Base-by-base conservation (phyloP, 2,888 invertebrate genomes). In the Brenthis daphne region DNA sequence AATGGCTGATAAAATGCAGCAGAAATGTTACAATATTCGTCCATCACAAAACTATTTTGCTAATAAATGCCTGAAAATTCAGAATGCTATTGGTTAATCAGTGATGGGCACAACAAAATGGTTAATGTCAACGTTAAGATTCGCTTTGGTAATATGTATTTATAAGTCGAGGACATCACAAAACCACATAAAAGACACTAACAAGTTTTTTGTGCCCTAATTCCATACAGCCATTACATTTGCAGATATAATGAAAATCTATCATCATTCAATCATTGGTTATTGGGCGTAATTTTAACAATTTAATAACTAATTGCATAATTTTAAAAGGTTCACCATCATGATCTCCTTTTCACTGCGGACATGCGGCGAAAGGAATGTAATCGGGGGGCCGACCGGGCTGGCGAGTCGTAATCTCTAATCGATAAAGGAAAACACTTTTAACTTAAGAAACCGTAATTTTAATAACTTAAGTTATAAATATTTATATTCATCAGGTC, bases 401-500 rank as follows among this genome's bases (percentile, higher is more conserved):
- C 90, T 87, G 83, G 83, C 80, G 75, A 77, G 79, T 73, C 70
- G 56, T 79, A 29, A 82, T 68, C 79, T 82, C 85, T 85, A 82
- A 79, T 83, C 77, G 84, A 84, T 86, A 92, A 92, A 93, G 92
- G 92, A 93, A 93, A 93, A 93, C 92, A 93, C 93, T 89, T 92
- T 91, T 93, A 93, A 93, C 92, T 93, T 92, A 93, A 93, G 93
- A 93, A 93, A 92, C 93, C 93, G 92, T 93, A 93, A 92, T 93
- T 93, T 93, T 93, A 93, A 93, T 93, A 93, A 93, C 93, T 93
- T 93, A 93, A 93, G 93, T 93, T 92, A 93, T 93, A 93, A 93
- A 93, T 93, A 93, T 93, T 93, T 93, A 93, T 93, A 93, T 93
- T 92, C 93, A 93, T 93, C 93, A 93, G 93, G 93, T 93, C 93